Evolutionary conservation across 1,140 invertebrate species (phyloP), one percentile per base, ranked within the genome.

Genomic region (Macrobrachium nipponense): DNA sequence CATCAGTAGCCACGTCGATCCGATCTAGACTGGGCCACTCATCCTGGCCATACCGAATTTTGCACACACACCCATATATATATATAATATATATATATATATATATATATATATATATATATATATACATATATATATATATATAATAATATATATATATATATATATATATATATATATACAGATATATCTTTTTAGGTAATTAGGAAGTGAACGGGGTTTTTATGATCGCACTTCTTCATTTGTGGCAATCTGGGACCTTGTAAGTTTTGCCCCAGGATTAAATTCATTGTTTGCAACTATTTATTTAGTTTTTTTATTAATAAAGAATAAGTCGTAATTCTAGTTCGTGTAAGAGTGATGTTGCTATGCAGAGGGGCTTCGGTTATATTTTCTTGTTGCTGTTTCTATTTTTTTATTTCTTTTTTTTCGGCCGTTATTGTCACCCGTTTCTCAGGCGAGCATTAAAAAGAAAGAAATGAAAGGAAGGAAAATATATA

Each of bases 41-140:
- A 36, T 4, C 27, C 27, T 36, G 27, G 1, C 27, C 27, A 36
- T 36, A 36, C 27, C 43, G 72, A 73, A 51, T 27, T 18, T 73
- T 73, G 43, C 4, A 27, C 72, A 73, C 27, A 12, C 72, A 73
- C 72, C 43, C 43, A 43, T 62, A 82, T 62, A 82, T 20, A 81
- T n/a, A 68, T n/a, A 81, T 60, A 81, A 79, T 61, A 79, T 61
- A 79, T 61, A 79, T 61, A 79, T 61, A 79, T 61, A 79, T 61
- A 79, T 61, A 79, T 61, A 79, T 61, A 79, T 61, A 79, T 61
- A 79, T 60, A 78, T 60, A 78, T 23, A 78, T 23, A 78, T 23
- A 73, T 23, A 17, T 27, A 27, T 36, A 81, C 43, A 68, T n/a
- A 81, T 60, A 81, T 60, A 79, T 61, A 79, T 61, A 79, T 61